Evolutionary conservation across 2,888 invertebrate genomes (phyloP), one percentile per base, ranked within the genome.

Genomic region (Endotricha flammealis): DNA sequence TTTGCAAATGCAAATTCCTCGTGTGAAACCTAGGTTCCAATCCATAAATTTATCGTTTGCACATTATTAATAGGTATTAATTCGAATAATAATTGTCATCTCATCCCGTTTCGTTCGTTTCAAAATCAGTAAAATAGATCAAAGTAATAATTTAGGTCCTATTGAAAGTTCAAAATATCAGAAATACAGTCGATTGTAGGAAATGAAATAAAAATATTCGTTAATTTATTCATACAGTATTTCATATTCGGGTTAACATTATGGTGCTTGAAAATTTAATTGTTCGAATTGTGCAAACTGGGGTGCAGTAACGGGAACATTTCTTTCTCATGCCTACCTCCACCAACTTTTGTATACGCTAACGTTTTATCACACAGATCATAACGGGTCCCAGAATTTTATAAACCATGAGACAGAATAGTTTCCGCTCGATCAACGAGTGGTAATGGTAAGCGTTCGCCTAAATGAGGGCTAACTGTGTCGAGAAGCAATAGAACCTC

Each of bases 321-420:
- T 64, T 71, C 69, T 67, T 70, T 72, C 75, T 70, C 67, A 70
- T 68, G 66, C 20, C 20, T 46, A 39, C 41, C 29, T 39, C 43
- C 39, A 44, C 43, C 52, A 53, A 53, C 44, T n/a, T 20, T 20
- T 44, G 48, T 50, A 48, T 53, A 41, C 49, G 53, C 55, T 57
- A 48, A 51, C 50, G 49, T 57, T 64, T 67, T 71, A 76, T 75
- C 74, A 72, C 70, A 69, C 65, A 63, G 70, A 62, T 73, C 53
- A 68, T 64, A 58, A 63, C 69, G 65, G 75, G 73, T 75, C 74
- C 74, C 75, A 68, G 64, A 66, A 71, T 73, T 69, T 71, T 60
- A 59, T 64, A 68, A 75, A 72, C 61, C 73, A 76, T 76, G 79
- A 79, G 77, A 75, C 66, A 72, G 70, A 73, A 67, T 41, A 69